phyloP scores from a whole-genome alignment of 2,888 invertebrate species.

The Hyalella azteca region DNA sequence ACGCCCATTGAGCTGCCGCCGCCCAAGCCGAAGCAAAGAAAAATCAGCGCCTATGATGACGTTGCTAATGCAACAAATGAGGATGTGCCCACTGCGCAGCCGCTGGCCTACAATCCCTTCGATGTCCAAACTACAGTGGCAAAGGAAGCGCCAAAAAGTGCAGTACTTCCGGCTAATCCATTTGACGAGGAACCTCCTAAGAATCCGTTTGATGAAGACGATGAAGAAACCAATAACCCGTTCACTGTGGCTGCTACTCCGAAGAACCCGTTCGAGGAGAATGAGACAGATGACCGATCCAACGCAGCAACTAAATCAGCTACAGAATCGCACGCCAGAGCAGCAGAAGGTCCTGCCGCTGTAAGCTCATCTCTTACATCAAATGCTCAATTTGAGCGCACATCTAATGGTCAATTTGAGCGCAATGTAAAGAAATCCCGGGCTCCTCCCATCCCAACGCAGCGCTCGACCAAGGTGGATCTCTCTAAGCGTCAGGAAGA shows the following conservation, averaged over 20 bases:
- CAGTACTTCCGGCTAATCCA: no score
- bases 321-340: background rate
- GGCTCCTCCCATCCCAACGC: conserved; percentile 4
- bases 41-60: background rate
- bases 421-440: background rate
- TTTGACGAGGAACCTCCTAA: background rate
- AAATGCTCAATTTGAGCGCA: background rate
- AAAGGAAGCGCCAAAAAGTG: background rate
- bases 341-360: background rate
- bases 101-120: background rate
- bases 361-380: background rate
- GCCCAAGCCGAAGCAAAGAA: conserved; percentile 10
- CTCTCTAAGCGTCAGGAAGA: background rate
- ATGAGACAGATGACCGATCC: background rate
- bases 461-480: background rate
- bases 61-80: background rate
- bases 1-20: conserved; percentile 30
- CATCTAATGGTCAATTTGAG: background rate
- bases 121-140: background rate
- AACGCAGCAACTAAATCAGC: background rate
- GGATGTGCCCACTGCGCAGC: background rate
- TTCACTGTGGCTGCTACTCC: background rate
- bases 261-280: conserved; percentile 14
- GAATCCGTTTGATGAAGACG: conserved; percentile 1
- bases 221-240: background rate